Conservation (phyloP, 2,888 invertebrate genomes). For the Drosophila mayaguana region DNA sequence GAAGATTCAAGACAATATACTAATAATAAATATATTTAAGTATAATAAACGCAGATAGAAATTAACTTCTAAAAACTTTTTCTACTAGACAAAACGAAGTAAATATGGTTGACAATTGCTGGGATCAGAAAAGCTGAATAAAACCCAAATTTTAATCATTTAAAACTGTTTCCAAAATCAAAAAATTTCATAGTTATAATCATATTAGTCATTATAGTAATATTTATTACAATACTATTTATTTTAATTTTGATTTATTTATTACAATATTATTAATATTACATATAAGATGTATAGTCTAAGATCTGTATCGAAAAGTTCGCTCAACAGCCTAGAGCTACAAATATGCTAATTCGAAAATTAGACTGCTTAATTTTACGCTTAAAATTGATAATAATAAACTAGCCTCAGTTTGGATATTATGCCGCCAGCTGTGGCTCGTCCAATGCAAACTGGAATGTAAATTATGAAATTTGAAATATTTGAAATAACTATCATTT, state of each 20-base stretch:
- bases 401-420: slow-evolving; percentile 7
- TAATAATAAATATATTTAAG: background rate
- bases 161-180: too few relatives aligned
- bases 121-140: background rate
- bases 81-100: background rate
- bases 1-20: too few relatives aligned
- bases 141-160: background rate
- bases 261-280: too few relatives aligned
- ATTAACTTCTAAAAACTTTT: background rate
- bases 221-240: too few relatives aligned
- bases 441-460: slow-evolving; percentile 15
- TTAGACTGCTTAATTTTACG: background rate
- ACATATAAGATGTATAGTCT: background rate
- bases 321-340: background rate
- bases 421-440: background rate
- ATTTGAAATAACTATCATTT: slow-evolving; percentile 27
- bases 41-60: background rate
- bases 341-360: slow-evolving; percentile 2
- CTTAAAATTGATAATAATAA: background rate
- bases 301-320: background rate
- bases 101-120: background rate
- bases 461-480: slow-evolving; percentile 12
- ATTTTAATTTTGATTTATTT: too few relatives aligned
- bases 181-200: too few relatives aligned
- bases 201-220: too few relatives aligned